Evolutionary conservation across 1,140 invertebrate species (phyloP).

Genomic region (Aphelinus atriplicis): DNA sequence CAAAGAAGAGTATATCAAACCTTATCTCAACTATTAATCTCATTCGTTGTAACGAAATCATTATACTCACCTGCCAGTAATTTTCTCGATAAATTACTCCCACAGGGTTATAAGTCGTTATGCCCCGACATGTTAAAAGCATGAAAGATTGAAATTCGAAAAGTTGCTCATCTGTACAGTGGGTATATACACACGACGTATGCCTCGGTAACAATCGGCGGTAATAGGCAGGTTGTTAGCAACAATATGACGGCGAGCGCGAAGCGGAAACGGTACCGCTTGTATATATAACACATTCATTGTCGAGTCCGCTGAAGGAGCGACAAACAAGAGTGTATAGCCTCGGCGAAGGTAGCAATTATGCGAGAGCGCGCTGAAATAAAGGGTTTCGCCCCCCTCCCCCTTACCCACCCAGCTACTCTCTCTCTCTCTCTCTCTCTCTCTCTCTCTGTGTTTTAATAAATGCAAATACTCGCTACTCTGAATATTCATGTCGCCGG

Average conservation of each 20-base stretch:
- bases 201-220: not conserved
- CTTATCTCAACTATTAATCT: no score
- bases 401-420: no score
- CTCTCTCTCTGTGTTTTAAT: constrained; percentile 56
- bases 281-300: constrained; percentile 14
- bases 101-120: no score
- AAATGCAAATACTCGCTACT: constrained; percentile 58
- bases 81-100: no score
- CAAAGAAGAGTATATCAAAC: no score
- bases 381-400: constrained; percentile 52
- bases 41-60: no score
- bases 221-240: constrained; percentile 12
- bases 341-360: constrained; percentile 53
- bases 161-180: no score
- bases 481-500: constrained; percentile 59
- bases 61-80: no score
- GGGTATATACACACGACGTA: no score
- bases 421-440: constrained; percentile 20
- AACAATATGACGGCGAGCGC: not conserved
- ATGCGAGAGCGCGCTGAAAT: constrained; percentile 54
- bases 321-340: constrained; percentile 37
- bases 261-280: constrained; percentile 27
- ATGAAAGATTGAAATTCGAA: no score
- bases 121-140: no score
- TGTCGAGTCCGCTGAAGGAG: constrained; percentile 7